phyloP scores from a whole-genome alignment of 30 jellyfish, hydroid and myxozoan genomes.

The Nemopilema nomurai region DNA sequence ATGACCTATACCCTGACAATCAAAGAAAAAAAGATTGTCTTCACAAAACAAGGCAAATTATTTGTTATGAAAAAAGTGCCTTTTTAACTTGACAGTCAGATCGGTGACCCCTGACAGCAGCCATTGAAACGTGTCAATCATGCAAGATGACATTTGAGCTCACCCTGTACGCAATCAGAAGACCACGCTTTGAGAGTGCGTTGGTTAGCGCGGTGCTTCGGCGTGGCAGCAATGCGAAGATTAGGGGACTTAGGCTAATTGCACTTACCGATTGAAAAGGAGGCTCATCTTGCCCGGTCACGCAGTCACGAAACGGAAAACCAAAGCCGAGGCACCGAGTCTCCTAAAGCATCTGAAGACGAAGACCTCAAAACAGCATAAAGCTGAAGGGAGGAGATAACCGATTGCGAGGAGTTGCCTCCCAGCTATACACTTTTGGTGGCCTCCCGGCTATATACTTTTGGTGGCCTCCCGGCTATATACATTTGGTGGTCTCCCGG shows the following conservation, averaged over 20 bases:
- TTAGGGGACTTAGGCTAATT: neutral
- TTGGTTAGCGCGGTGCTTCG: neutral
- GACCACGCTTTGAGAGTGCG: neutral
- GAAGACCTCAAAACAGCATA: no score
- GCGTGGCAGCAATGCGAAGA: neutral
- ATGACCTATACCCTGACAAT: neutral
- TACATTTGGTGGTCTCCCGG: no score
- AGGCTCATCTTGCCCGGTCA: neutral
- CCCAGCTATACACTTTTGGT: no score
- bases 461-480: no score
- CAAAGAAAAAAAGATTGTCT: neutral
- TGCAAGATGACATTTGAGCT: no score
- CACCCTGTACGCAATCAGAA: neutral
- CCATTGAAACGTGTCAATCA: neutral
- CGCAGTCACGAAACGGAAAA: neutral
- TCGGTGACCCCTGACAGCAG: no score
- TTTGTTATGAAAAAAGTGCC: neutral
- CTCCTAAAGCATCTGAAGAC: no score
- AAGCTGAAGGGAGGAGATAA: no score
- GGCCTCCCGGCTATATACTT: no score
- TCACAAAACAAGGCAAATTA: neutral
- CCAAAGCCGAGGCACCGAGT: no score
- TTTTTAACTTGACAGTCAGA: neutral
- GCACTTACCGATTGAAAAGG: neutral
- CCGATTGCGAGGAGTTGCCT: no score